Evolutionary conservation across 2,888 invertebrate species (phyloP).

Genomic region (Brachyptera putata): DNA sequence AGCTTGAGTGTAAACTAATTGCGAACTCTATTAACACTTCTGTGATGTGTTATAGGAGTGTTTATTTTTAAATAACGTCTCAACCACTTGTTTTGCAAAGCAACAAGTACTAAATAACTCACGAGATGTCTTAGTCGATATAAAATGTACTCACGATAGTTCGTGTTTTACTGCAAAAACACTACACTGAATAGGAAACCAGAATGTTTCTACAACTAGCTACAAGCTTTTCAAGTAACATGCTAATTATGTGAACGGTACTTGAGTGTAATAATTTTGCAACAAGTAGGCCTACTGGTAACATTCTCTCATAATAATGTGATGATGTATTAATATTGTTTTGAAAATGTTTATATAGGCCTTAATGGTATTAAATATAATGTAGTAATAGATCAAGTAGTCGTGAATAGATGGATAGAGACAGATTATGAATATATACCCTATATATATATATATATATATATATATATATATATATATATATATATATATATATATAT

Average conservation of each 20-base stretch:
- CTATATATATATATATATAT: too few relatives aligned
- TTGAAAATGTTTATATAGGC: too few relatives aligned
- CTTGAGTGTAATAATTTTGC: too few relatives aligned
- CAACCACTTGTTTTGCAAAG: not conserved
- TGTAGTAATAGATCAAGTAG: too few relatives aligned
- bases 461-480: too few relatives aligned
- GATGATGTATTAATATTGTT: too few relatives aligned
- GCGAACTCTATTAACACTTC: slow-evolving; percentile 6
- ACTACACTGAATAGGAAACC: not conserved
- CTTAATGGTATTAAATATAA: too few relatives aligned
- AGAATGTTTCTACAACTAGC: not conserved
- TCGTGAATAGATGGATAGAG: too few relatives aligned
- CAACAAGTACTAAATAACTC: slow-evolving; percentile 9
- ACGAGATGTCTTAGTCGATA: slow-evolving; percentile 4
- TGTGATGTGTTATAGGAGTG: not conserved
- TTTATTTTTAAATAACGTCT: slow-evolving; percentile 2
- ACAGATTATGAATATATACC: too few relatives aligned
- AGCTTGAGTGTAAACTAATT: slow-evolving; percentile 3
- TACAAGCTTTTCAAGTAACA: not conserved
- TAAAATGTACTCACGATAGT: slow-evolving; percentile 4
- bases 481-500: too few relatives aligned
- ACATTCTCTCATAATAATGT: too few relatives aligned
- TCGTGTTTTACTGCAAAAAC: not conserved
- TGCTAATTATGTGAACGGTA: not conserved
- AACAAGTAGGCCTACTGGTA: too few relatives aligned